Conservation (phyloP, 2,888 invertebrate genomes). For the Heliconius hortense region DNA sequence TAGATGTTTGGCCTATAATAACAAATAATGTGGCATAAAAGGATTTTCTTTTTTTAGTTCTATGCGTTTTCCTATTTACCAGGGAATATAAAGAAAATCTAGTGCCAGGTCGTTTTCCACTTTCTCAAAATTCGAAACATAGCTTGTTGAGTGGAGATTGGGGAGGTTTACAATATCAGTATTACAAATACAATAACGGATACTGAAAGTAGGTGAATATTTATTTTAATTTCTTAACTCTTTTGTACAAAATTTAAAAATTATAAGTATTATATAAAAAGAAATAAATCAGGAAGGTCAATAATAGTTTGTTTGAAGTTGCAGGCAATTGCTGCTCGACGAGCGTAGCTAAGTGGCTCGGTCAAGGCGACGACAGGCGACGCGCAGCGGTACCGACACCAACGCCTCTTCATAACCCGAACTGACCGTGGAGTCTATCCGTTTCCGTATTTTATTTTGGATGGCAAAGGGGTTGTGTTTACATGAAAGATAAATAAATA, state of each 20-base stretch:
- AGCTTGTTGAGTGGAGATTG: neutral
- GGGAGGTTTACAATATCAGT: neutral
- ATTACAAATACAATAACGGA: neutral
- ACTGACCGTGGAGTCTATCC: conserved; percentile 4
- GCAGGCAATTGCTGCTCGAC: conserved; percentile 41
- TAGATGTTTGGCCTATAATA: too few species aligned
- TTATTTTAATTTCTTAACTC: neutral
- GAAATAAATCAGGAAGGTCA: conserved; percentile 32
- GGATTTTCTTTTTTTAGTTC: too few species aligned
- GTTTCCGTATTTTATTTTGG: conserved; percentile 46
- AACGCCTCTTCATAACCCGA: conserved; percentile 36
- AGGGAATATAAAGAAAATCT: too few species aligned
- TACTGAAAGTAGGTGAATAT: neutral
- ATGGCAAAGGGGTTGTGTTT: neutral
- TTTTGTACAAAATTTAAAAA: neutral
- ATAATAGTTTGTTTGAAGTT: conserved; percentile 30
- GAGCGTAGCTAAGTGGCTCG: conserved; percentile 57
- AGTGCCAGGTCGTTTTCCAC: too few species aligned
- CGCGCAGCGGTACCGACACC: conserved; percentile 47
- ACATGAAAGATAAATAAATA: neutral
- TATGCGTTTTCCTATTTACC: too few species aligned
- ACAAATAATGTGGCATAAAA: too few species aligned
- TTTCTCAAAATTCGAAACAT: neutral
- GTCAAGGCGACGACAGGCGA: conserved; percentile 59
- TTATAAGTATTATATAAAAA: conserved; percentile 14